Base-by-base conservation (phyloP, 2,797 vertebrate genomes). In the Chelon auratus region DNA sequence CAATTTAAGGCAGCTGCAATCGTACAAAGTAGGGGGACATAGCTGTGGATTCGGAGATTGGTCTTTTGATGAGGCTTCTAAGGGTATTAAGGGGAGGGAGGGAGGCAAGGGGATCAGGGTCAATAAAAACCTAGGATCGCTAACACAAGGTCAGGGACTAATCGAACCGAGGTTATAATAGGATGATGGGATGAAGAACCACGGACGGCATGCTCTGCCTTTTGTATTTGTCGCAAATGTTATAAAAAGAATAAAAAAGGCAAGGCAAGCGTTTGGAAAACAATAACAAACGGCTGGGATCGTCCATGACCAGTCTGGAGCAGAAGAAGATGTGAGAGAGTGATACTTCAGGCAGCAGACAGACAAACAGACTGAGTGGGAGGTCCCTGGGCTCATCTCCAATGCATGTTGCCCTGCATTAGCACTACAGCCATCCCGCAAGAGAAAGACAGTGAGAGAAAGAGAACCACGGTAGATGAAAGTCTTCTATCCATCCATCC, bases 331-430 rank as follows among this genome's bases (percentile, higher is more conserved):
- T 30, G 12, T 74, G 52, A 56, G 45, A 74, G 56, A 62, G 75
- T 61, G 75, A 85, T 83, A 76, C 86, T 88, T 78, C 48, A 80
- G 87, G 77, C 89, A 82, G 75, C 74, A 88, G 86, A 84, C 76
- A 91, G 85, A 90, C 82, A 87, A 60, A 91, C 86, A 83, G 87
- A 90, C 88, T 82, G 88, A 87, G 86, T 85, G 85, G 89, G 91
- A 90, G 90, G 89, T 93, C 92, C 88, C 93, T 84, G 80, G 90
- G 90, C 91, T 93, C 90, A 91, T 93, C 86, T 90, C 90, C 90
- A 90, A 93, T 93, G 87, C 92, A 92, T 72, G 84, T 75, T 85
- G 80, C 79, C 87, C 89, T 90, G 89, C 89, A 91, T 92, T 91
- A 93, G 88, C 89, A 85, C 92, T 77, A 77, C 81, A 87, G 88